These are phyloP conservation scores for Saguinus imperator DNA, from an alignment of 2,113 vertebrate species.

Conservation along the genomic window DNA sequence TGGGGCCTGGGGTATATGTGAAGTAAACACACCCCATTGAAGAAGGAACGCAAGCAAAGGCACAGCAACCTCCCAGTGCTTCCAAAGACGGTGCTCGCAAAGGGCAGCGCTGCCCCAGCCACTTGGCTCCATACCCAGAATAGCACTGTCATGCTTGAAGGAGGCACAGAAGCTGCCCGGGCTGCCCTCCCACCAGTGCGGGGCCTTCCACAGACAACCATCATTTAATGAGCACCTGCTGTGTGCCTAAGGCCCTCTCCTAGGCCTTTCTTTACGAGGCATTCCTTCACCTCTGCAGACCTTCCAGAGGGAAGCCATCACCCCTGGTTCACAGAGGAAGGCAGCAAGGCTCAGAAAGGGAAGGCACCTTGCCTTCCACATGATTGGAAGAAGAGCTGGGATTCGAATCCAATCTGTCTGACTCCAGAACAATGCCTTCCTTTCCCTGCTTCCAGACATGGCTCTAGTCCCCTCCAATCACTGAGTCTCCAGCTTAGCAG, in stretches of 20 bases:
- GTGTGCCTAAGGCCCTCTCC: no score
- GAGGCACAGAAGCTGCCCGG: neutral
- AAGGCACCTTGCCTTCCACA: neutral
- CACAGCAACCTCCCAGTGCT: neutral
- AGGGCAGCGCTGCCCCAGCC: neutral
- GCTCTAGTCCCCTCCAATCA: neutral
- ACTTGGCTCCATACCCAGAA: neutral
- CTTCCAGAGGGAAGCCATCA: neutral
- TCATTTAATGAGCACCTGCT: neutral
- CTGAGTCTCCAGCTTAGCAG: neutral
- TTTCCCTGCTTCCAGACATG: no score
- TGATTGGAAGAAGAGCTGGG: neutral
- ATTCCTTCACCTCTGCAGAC: neutral
- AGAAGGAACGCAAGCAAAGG: neutral
- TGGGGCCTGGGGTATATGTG: neutral
- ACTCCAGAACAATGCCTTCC: neutral
- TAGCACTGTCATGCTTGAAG: fast-evolving
- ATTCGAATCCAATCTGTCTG: neutral
- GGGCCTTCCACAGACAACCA: neutral
- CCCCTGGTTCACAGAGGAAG: neutral
- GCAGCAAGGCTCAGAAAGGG: neutral
- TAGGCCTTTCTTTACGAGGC: neutral
- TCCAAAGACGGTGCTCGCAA: neutral
- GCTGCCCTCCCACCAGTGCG: neutral
- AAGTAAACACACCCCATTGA: neutral